Evolutionary conservation across 2,113 vertebrate species (phyloP), one percentile per base, ranked within the genome.

Genomic region (Nesospiza acunhae): DNA sequence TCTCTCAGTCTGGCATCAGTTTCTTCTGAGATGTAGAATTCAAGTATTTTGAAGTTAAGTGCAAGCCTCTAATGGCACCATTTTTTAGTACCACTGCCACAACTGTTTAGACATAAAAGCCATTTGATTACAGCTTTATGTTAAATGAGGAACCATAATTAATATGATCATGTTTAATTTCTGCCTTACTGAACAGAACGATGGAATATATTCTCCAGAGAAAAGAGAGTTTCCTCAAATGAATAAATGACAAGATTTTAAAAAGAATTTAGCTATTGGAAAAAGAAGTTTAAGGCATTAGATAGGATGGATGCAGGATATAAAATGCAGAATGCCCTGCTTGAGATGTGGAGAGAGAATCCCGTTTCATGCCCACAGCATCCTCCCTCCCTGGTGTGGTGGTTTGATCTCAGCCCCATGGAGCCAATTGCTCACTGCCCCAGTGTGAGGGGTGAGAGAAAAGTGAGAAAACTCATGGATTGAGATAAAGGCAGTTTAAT

Each of bases 111-210:
- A 55, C 47, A 39, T 59, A 55, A 27, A 93, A 76, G 33, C 37
- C 42, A 35, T 80, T 95, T 83, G 96, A 88, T 88, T 80, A 67
- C 69, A 88, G 85, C 49, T 93, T 94, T 84, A 33, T 80, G 53
- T 91, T 94, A 95, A 88, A 88, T 21, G 44, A 85, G 28, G 41
- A 85, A 21, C 58, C 53, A 49, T 86, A 92, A 92, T 95, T 95
- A 95, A 89, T 88, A 33, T 0, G 20, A 92, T 92, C 67, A 24
- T 53, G 41, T 76, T 87, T 88, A 66, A 93, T 93, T 91, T 92
- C 75, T 92, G 73, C 82, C 63, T 73, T 63, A 66, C 30, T 13
- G n/a, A 88, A 87, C 46, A 30, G 67, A 66, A 91, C 4, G 46
- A 44, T 21, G n/a, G 63, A 90, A 53, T 79, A 30, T 88, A 88